Evolutionary conservation across 2,797 vertebrate genomes (phyloP), one percentile per base, ranked within the genome.

Genomic region (Apogon talboti): DNA sequence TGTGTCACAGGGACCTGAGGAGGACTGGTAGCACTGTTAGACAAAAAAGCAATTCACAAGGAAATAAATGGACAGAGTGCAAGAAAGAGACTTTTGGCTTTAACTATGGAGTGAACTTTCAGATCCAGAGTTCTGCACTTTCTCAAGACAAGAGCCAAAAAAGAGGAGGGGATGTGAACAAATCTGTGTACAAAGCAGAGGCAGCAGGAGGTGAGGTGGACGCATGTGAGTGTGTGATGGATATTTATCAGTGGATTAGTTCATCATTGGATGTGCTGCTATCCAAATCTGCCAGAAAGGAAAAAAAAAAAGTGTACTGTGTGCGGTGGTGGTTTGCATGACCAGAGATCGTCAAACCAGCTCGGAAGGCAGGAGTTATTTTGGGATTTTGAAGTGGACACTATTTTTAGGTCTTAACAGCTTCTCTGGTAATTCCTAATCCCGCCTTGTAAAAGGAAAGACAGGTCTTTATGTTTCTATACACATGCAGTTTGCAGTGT

Each of bases 111-210:
- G 51, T 85, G 72, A 94, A 15, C 91, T 93, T 66, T 92, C 84
- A 91, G 91, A 94, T 85, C 85, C 2, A 15, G 91, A 90, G 87
- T 79, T 55, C 64, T 92, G 75, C 66, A 84, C 78, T 90, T 94
- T 93, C 85, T 93, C 90, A 93, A 93, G 82, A 87, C 92, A 74
- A 92, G 87, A 77, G 90, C 92, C 87, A 93, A 93, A 81, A 95
- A 87, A 55, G 69, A 81, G 46, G 66, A 76, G 53, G 85, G 84
- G 90, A 59, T 72, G 83, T n/a, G n/a, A 95, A 88, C 84, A 73
- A 76, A 83, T 86, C 84, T 41, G 88, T 91, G 70, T 91, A 85
- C 86, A 90, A 83, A 91, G 77, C 87, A 72, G 78, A 86, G 54
- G 86, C 72, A 62, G 82, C 74, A 80, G 88, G 86, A 85, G 88